Conservation (phyloP, 1,140 invertebrate species). For the Drosophila pruinosa region DNA sequence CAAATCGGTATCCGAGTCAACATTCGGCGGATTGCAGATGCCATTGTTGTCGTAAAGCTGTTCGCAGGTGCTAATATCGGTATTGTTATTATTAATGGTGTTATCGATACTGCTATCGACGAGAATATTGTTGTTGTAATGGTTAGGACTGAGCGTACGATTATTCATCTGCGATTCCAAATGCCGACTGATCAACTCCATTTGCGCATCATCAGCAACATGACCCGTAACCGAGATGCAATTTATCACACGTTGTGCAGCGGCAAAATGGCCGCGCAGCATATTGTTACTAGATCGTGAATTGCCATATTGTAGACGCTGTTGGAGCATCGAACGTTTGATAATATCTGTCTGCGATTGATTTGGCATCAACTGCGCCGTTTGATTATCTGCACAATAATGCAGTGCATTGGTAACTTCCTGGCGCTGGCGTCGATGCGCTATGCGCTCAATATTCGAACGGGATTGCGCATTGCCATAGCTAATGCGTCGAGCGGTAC, state of each 20-base stretch:
- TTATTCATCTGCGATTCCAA: neutral
- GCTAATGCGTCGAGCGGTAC: constrained; percentile 64
- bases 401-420: neutral
- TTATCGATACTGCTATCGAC: neutral
- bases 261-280: constrained; percentile 17
- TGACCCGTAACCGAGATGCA: neutral
- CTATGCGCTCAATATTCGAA: constrained; percentile 58
- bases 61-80: too few relatives aligned
- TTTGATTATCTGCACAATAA: neutral
- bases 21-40: neutral
- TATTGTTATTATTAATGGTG: neutral
- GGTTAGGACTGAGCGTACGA: neutral
- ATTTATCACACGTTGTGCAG: constrained; percentile 10
- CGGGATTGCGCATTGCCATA: constrained; percentile 69
- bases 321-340: constrained; percentile 39
- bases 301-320: constrained; percentile 48
- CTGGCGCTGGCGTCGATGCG: constrained; percentile 18
- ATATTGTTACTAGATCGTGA: constrained; percentile 44
- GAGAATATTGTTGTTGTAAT: neutral
- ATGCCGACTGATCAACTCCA: neutral
- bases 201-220: neutral
- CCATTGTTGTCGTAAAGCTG: too few relatives aligned
- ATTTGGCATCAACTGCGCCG: neutral
- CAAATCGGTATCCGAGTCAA: constrained; percentile 32
- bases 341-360: constrained; percentile 15